Base-by-base conservation (phyloP, 1,140 invertebrate species). In the Ceratosolen solmsi region DNA sequence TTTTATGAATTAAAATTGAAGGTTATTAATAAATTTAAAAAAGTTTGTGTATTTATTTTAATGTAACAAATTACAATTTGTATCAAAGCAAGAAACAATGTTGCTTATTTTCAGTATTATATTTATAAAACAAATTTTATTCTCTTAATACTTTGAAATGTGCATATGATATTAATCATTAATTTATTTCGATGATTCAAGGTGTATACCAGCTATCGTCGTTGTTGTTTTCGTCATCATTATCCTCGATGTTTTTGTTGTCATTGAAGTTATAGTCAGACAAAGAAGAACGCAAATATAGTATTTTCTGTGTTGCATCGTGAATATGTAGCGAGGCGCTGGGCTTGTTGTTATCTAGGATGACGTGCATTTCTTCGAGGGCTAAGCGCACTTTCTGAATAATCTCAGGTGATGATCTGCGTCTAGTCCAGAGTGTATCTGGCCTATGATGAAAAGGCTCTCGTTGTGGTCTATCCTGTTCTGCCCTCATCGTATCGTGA, bases 391-490 rank as follows among this genome's bases (percentile, higher is more conserved):
- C 73, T 38, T 87, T 88, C 27, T 75, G 83, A 33, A 88, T 81
- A 25, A 88, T 76, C 84, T 89, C 87, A 33, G 88, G 88, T 68
- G 88, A 81, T 25, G 86, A 89, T 25, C 81, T 78, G 25, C 87
- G 81, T 51, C 84, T 85, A 30, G 68, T 83, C 13, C 85, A 84
- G 2, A 87, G 88, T 1, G 85, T 82, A 81, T 88, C 85, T 54
- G 87, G 88, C 76, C 88, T 85, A 58, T 88, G 88, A 36, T 88
- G 88, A 33, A 87, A 73, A 13, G 85, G 83, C 54, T 86, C 65
- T 56, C 85, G 86, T 33, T 79, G 33, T 0, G 7, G 20, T 0
- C 22, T 33, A n/a, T 68, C 20, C 4, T 4, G 82, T 4, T 70
- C 63, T 71, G 80, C 80, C 27, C 79, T 56, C 25, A 4, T 49